Evolutionary conservation across 2,113 vertebrate species (phyloP).

Genomic region (Eurypyga helias): DNA sequence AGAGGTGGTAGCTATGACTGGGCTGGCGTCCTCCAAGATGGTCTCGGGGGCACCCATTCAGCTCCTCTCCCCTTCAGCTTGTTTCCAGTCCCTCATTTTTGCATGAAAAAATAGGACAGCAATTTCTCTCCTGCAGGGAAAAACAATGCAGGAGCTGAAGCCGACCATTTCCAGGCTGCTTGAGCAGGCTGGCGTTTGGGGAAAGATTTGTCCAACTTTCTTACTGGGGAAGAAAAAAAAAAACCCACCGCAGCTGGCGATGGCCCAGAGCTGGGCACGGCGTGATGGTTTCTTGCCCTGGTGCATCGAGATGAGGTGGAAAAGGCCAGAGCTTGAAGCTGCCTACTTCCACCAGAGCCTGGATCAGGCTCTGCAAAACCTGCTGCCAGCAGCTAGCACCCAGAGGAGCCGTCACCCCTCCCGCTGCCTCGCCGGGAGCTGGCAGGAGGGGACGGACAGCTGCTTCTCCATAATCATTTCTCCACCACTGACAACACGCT

Average conservation of each 20-base stretch:
- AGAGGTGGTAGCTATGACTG: not conserved
- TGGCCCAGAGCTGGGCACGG: not conserved
- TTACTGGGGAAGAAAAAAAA: not conserved
- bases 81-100: constrained; percentile 1
- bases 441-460: constrained; percentile 60
- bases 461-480: constrained; percentile 69
- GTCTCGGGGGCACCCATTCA: not conserved
- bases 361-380: not conserved
- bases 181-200: not conserved
- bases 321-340: not conserved
- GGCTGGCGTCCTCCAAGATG: not conserved
- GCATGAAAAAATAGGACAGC: constrained; percentile 37
- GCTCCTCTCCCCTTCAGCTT: constrained; percentile 19
- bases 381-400: constrained; percentile 54
- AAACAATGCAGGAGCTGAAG: constrained; percentile 34
- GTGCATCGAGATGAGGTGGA: not conserved
- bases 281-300: accelerated
- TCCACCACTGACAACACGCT: constrained; percentile 15
- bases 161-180: constrained; percentile 19
- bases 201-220: constrained; percentile 17
- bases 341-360: not conserved
- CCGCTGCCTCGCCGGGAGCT: constrained; percentile 21
- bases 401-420: constrained; percentile 47
- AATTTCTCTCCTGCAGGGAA: constrained; percentile 10
- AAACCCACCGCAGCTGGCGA: accelerated